phyloP scores from a whole-genome alignment of 2,888 invertebrate species.

The Agonopterix arenella region DNA sequence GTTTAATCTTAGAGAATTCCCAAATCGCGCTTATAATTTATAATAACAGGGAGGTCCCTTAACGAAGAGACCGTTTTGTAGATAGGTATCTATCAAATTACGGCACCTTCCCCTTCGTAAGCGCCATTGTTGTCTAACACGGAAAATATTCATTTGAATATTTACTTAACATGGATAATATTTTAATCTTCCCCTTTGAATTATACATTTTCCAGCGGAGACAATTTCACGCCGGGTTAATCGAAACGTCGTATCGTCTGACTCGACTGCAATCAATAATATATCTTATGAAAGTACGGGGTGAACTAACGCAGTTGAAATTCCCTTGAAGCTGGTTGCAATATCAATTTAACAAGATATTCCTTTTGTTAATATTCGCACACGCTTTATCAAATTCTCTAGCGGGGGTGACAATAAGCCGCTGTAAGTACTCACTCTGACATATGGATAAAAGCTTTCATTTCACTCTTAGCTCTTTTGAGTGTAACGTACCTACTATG shows the following conservation, averaged over 20 bases:
- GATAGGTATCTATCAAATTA: conserved; percentile 76
- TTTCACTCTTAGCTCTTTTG: conserved; percentile 73
- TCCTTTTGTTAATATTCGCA: conserved; percentile 78
- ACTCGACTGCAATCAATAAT: conserved; percentile 39
- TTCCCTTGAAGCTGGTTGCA: conserved; percentile 39
- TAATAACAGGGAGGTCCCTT: conserved; percentile 70
- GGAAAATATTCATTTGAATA: conserved; percentile 79
- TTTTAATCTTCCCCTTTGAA: conserved; percentile 78
- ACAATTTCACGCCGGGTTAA: conserved; percentile 68
- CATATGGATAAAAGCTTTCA: conserved; percentile 78
- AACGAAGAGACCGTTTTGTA: conserved; percentile 72
- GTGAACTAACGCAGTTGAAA: conserved; percentile 31
- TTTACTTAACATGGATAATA: conserved; percentile 79
- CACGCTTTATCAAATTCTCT: conserved; percentile 78
- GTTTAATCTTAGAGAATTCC: conserved; percentile 64
- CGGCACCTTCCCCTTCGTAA: conserved; percentile 59
- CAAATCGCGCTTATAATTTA: conserved; percentile 72
- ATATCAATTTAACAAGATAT: conserved; percentile 78
- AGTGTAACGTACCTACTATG: conserved; percentile 49
- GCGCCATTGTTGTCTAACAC: conserved; percentile 74
- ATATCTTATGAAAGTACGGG: conserved; percentile 19
- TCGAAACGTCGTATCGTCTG: conserved; percentile 48
- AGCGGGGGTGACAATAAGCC: conserved; percentile 77
- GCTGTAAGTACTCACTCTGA: conserved; percentile 75
- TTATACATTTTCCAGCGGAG: conserved; percentile 76